Conservation (phyloP, 1,140 invertebrate species). For the Ridgeia piscesae region DNA sequence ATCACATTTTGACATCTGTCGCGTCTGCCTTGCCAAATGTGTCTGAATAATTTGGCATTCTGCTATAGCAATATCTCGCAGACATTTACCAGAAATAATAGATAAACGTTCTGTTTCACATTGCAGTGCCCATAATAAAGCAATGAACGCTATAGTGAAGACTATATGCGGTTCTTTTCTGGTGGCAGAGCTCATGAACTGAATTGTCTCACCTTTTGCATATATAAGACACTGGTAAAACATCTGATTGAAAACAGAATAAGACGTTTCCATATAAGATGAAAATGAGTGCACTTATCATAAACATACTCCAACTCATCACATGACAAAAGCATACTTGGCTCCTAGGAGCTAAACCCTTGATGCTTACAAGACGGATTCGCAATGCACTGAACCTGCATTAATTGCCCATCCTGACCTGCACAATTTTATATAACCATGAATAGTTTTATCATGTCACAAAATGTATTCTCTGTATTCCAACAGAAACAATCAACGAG, state of each 20-base stretch:
- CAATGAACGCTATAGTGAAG: neutral
- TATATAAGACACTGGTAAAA: neutral
- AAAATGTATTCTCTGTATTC: neutral
- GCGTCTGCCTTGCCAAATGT: neutral
- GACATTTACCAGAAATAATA: neutral
- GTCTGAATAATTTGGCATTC: neutral
- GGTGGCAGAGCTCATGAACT: neutral
- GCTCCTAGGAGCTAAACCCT: neutral
- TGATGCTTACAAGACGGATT: no score
- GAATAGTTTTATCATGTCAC: no score
- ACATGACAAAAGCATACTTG: neutral
- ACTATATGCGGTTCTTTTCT: neutral
- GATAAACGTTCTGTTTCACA: no score
- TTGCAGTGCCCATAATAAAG: no score
- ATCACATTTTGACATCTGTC: neutral
- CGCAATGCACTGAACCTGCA: no score
- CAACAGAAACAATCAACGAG: neutral
- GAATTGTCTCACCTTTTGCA: neutral
- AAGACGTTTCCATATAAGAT: neutral
- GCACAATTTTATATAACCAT: no score
- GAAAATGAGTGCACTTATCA: neutral
- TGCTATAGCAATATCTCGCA: neutral
- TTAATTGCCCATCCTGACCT: no score
- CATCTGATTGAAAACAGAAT: neutral
- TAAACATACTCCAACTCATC: neutral